phyloP scores from a whole-genome alignment of 2,113 vertebrate species.

The Procavia capensis region DNA sequence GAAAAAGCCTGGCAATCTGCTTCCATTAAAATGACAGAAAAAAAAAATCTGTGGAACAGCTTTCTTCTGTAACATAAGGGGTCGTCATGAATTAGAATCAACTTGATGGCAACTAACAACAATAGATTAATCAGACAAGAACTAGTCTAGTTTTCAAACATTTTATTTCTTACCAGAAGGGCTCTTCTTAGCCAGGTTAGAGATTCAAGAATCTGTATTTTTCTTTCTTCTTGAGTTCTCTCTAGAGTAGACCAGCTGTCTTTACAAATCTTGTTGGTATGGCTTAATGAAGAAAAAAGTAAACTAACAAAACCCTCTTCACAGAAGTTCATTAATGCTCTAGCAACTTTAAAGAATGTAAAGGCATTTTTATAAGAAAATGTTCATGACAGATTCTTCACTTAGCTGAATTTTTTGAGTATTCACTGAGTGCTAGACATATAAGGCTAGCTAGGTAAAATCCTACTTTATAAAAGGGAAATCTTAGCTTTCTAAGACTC shows the following conservation, averaged over 20 bases:
- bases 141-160: background rate
- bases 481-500: background rate
- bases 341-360: background rate
- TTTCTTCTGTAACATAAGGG: too few relatives aligned
- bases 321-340: background rate
- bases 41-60: too few relatives aligned
- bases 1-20: background rate
- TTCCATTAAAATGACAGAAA: background rate
- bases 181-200: conserved; percentile 43
- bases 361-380: background rate
- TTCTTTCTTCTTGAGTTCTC: background rate
- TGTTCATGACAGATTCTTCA: background rate
- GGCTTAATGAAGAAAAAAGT: background rate
- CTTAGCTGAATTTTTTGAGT: background rate
- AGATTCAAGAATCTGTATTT: conserved; percentile 19
- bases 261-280: conserved; percentile 24
- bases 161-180: background rate
- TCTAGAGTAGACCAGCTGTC: background rate
- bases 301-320: background rate
- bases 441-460: background rate
- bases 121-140: background rate
- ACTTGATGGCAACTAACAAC: background rate
- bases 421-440: background rate
- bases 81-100: background rate
- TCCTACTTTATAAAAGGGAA: background rate